These are phyloP conservation scores for Nemotelus pantherinus DNA, from an alignment of 2,888 invertebrate genomes.

Conservation along the genomic window DNA sequence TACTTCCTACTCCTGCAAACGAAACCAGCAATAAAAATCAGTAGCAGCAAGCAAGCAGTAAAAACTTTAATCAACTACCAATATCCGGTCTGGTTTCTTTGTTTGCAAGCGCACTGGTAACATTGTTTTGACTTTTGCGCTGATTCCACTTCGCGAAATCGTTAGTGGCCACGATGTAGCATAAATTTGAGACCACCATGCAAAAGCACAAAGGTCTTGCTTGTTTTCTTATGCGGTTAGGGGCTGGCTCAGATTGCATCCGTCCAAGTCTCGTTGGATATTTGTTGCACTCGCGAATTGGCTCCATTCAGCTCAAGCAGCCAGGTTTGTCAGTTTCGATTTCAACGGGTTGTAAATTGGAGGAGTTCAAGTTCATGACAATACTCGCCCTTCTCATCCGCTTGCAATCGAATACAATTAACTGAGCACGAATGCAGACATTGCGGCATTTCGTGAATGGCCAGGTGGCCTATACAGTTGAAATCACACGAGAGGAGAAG, in stretches of 20 bases:
- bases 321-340: constrained; percentile 38
- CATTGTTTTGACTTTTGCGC: constrained; percentile 14
- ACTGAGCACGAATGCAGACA: constrained; percentile 21
- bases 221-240: constrained; percentile 35
- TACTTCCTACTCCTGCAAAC: too few species aligned
- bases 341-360: constrained; percentile 40
- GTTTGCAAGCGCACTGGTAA: constrained; percentile 1
- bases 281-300: constrained; percentile 10
- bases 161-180: constrained; percentile 35
- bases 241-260: constrained; percentile 11
- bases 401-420: not conserved
- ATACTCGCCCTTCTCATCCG: not conserved
- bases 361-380: constrained; percentile 35
- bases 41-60: too few species aligned
- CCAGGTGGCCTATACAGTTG: constrained; percentile 40
- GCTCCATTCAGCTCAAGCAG: constrained; percentile 2
- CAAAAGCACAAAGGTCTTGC: constrained; percentile 41
- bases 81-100: too few species aligned
- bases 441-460: constrained; percentile 39
- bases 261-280: not conserved
- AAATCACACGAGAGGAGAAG: not conserved
- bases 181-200: constrained; percentile 44
- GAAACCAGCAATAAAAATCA: too few species aligned
- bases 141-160: constrained; percentile 23
- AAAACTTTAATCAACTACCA: too few species aligned